Base-by-base conservation (phyloP, 2,888 invertebrate species). In the Dichetophora obliterata region DNA sequence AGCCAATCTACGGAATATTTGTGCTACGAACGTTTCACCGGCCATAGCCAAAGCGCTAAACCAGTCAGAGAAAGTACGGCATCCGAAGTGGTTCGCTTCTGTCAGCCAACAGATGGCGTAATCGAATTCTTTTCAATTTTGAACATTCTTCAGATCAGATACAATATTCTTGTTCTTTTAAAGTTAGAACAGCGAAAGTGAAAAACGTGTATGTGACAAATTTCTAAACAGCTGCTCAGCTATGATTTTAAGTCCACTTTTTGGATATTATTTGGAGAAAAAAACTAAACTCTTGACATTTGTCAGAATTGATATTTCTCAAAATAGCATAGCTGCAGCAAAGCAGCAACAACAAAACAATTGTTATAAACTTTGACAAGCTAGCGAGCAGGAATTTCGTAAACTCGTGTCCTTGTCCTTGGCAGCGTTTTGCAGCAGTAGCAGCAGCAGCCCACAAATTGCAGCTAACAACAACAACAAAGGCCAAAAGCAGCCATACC, bases 1-100 rank as follows among this genome's bases (percentile, higher is more conserved):
- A 52, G 52, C 65, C 71, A 50, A 54, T 27, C 61, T 8, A 16
- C 22, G 57, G 3, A 19, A 50, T 6, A 24, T 34, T 14, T 50
- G 34, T 31, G 52, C 73, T 31, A 65, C 34, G 54, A 16, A 22
- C 71, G 71, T 34, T 71, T 52, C 59, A 43, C 24, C 19, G 79
- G 78, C 78, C 71, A 79, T 75, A 79, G 75, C 31, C 34, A 34
- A 54, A 78, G 27, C 66, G 80, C 76, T 52, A 79, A 82, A 78
- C 86, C 85, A 89, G 87, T 89, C 86, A 88, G 88, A 89, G 88
- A 89, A 88, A 89, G 88, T 88, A 87, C 86, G 86, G 86, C 87
- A 85, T 84, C 85, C 83, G 85, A 85, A 86, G 84, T 86, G 85
- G 88, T 85, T 86, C 85, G 81, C 76, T 76, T 80, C 80, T 24